Evolutionary conservation across 2,797 vertebrate species (phyloP).

Genomic region (Karalla daura): DNA sequence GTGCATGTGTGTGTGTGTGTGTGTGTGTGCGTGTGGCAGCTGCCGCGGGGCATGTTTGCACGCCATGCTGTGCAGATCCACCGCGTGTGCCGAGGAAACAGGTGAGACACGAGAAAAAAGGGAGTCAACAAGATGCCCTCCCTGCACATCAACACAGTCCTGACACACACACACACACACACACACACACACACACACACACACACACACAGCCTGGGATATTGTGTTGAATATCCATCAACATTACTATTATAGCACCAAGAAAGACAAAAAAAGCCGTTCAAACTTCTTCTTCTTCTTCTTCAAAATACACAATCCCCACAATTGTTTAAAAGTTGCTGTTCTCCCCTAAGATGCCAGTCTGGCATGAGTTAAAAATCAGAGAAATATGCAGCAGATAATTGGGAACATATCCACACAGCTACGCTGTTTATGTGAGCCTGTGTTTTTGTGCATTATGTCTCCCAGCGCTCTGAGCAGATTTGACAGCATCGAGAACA

Average conservation of each 20-base stretch:
- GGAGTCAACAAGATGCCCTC: conserved; percentile 57
- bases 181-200: conserved; percentile 13
- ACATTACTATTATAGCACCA: conserved; percentile 36
- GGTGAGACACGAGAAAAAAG: conserved; percentile 67
- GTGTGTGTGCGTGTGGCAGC: conserved; percentile 39
- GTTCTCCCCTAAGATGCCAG: conserved; percentile 69
- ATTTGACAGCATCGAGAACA: conserved; percentile 69
- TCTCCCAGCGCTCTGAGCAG: conserved; percentile 63
- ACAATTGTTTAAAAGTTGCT: conserved; percentile 62
- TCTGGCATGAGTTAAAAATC: conserved; percentile 76
- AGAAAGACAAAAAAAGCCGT: conserved; percentile 5
- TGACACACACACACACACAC: conserved; percentile 26
- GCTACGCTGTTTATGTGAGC: conserved; percentile 73
- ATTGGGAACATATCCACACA: conserved; percentile 74
- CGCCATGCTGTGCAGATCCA: conserved; percentile 52
- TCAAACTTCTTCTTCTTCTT: conserved; percentile 30
- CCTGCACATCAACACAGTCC: conserved; percentile 22
- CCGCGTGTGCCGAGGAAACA: conserved; percentile 65
- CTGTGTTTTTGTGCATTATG: conserved; percentile 71
- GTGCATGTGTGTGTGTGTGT: conserved; percentile 10
- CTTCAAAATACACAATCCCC: conserved; percentile 56
- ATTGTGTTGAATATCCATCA: conserved; percentile 40
- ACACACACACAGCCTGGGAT: conserved; percentile 30
- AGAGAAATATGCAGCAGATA: conserved; percentile 75
- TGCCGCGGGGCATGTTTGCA: conserved; percentile 68